A percentile compares a stretch with the other conserved stretches of the same genome.
These are phyloP conservation scores for Danionella dracula DNA, from an alignment of 2,797 vertebrate species.

Conservation along the genomic window DNA sequence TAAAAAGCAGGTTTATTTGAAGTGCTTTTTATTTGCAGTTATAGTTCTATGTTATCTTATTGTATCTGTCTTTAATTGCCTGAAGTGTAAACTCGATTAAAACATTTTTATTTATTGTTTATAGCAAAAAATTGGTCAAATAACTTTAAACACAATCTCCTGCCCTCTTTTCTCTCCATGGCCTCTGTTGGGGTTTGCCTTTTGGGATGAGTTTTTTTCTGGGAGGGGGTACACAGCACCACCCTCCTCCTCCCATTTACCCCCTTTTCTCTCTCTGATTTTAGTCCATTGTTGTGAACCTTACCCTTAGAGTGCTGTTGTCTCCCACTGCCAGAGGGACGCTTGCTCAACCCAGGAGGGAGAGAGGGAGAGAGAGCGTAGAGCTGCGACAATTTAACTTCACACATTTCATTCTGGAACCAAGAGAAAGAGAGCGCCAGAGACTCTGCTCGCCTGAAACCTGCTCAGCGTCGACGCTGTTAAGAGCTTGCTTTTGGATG, in stretches of 20 bases:
- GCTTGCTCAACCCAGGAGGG: constrained; percentile 29
- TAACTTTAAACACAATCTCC: too few species aligned
- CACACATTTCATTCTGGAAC: constrained; percentile 7
- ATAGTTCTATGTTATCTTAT: too few species aligned
- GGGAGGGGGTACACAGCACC: constrained; percentile 52
- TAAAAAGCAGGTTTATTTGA: too few species aligned
- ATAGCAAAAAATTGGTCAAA: too few species aligned
- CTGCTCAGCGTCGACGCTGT: constrained; percentile 4
- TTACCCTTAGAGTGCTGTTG: constrained; percentile 46
- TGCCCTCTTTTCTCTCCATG: too few species aligned
- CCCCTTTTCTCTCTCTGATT: constrained; percentile 38
- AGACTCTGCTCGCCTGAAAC: constrained; percentile 13
- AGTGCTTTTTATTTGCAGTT: too few species aligned
- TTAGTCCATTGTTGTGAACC: constrained; percentile 71
- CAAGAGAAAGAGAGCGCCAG: background rate
- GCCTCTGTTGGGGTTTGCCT: constrained; percentile 12
- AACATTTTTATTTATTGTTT: too few species aligned
- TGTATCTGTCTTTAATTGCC: too few species aligned
- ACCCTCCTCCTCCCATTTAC: constrained; percentile 33
- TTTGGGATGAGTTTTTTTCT: constrained; percentile 47
- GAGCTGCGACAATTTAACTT: background rate
- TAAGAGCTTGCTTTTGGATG: constrained; percentile 11
- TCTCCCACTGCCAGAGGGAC: constrained; percentile 40
- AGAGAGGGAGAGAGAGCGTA: constrained; percentile 24
- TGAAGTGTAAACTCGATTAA: too few species aligned